Evolutionary conservation across 2,888 invertebrate genomes (phyloP).

Genomic region (Heliconius aoede): DNA sequence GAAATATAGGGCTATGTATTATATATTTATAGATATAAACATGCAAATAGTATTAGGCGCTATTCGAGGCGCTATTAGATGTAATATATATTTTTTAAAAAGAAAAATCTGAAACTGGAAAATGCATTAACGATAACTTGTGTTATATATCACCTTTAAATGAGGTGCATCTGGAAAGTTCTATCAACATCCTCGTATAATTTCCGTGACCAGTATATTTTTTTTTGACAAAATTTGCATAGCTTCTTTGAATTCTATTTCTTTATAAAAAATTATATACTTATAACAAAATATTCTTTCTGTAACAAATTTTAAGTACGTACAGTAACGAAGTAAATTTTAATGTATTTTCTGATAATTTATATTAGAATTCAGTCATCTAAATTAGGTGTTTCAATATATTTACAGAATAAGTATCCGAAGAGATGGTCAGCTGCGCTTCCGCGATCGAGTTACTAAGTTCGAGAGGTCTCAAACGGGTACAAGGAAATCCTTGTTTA

Average conservation of each 20-base stretch:
- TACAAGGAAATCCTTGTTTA: constrained; percentile 40
- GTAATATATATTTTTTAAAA: not conserved
- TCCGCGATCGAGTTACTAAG: constrained; percentile 45
- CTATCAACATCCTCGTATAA: not conserved
- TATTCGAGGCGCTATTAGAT: not conserved
- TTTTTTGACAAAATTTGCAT: too few relatives aligned
- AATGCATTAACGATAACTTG: not conserved
- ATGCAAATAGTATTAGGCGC: not conserved
- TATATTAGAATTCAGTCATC: not conserved
- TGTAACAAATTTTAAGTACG: too few relatives aligned
- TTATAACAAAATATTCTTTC: too few relatives aligned
- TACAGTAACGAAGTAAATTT: too few relatives aligned
- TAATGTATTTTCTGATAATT: not conserved
- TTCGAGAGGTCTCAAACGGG: constrained; percentile 36
- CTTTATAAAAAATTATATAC: too few relatives aligned
- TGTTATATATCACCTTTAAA: not conserved
- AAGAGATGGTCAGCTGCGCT: constrained; percentile 42
- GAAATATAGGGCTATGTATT: not conserved
- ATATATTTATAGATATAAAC: not conserved
- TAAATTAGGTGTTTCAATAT: not conserved
- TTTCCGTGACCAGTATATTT: not conserved
- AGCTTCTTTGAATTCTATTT: too few relatives aligned
- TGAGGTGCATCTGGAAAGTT: not conserved
- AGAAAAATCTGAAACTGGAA: not conserved
- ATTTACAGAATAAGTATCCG: constrained; percentile 26